Base-by-base conservation (phyloP, 2,113 vertebrate species). In the Sarotherodon lohbergeri region DNA sequence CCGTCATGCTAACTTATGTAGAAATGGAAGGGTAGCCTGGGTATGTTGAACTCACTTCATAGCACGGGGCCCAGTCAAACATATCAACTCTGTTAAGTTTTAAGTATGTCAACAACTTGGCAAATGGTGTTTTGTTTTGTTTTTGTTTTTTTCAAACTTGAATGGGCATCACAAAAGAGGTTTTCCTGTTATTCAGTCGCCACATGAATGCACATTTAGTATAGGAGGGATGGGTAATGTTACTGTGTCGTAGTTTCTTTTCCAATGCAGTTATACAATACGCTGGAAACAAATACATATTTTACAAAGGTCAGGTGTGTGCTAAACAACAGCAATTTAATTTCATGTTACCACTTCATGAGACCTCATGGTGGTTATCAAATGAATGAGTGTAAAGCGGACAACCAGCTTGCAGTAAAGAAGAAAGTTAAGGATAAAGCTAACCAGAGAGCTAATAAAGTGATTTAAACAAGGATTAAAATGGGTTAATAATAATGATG, bases 101-200 rank as follows among this genome's bases (percentile, higher is more conserved):
- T 57, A 57, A 59, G 56, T 59, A 59, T 59, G 55, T 27, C 13
- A 32, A 9, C 56, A 59, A 59, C 56, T 16, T 29, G 13, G 13
- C 13, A 29, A 16, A 14, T 59, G 56, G 27, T 29, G 6, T 0
- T 2, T 22, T 22, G 22, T 16, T 2, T 9, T 10, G 4, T 2
- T 6, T 1, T 4, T 24, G 5, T 4, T 5, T 8, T 9, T 1
- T 0, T 2, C 34, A 39, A 22, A 39, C 19, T 41, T 39, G 34
- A 68, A 22, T 41, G 34, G 19, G 63, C 19, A 39, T 68, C 63
- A 68, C 19, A 5, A 4, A 41, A 2, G 19, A 14, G 34, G 34
- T 13, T 68, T 68, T 41, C 63, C 34, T 68, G 11, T 41, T 68
- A 41, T 68, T 22, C 19, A 41, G 11, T 22, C 13, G 19, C 63